These are phyloP conservation scores for Drosophila meridionalis DNA, from an alignment of 2,888 invertebrate genomes.

Conservation along the genomic window DNA sequence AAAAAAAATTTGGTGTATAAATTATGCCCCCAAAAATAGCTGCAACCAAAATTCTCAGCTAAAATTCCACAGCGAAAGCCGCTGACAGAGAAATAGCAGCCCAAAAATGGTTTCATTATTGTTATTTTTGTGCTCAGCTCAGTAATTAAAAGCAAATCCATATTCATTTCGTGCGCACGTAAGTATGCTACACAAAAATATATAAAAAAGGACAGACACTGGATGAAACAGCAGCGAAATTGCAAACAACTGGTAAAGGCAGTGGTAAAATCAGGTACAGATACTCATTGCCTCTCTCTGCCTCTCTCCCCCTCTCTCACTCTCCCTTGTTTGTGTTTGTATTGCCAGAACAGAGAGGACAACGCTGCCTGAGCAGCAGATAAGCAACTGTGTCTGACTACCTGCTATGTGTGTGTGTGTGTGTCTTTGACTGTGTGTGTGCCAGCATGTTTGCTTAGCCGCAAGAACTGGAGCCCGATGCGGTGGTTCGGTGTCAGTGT, in stretches of 20 bases:
- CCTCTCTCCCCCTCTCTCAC: background rate
- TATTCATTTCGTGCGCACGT: slow-evolving; percentile 68
- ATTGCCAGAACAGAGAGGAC: slow-evolving; percentile 49
- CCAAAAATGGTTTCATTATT: slow-evolving; percentile 26
- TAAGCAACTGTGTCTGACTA: slow-evolving; percentile 35
- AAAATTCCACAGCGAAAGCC: slow-evolving; percentile 20
- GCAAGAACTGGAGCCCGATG: slow-evolving; percentile 35
- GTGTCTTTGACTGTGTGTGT: slow-evolving; percentile 15
- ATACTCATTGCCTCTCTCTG: slow-evolving; percentile 38
- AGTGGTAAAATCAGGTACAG: slow-evolving; percentile 18
- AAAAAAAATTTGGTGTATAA: background rate
- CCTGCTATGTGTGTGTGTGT: slow-evolving; percentile 3
- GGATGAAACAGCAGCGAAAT: background rate
- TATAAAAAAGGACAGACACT: background rate
- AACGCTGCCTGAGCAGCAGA: slow-evolving; percentile 38
- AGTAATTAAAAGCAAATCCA: slow-evolving; percentile 79
- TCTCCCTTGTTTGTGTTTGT: slow-evolving; percentile 3
- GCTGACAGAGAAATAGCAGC: slow-evolving; percentile 36
- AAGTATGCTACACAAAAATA: slow-evolving; percentile 40
- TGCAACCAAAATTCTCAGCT: slow-evolving; percentile 17
- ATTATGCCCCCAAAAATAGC: slow-evolving; percentile 28
- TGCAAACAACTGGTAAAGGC: background rate
- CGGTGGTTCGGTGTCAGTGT: slow-evolving; percentile 19
- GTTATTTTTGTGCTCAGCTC: slow-evolving; percentile 17
- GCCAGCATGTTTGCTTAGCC: slow-evolving; percentile 60